Evolutionary conservation across 37 sponge, comb jelly and placozoan genomes (phyloP).

Genomic region (Bolinopsis microptera): DNA sequence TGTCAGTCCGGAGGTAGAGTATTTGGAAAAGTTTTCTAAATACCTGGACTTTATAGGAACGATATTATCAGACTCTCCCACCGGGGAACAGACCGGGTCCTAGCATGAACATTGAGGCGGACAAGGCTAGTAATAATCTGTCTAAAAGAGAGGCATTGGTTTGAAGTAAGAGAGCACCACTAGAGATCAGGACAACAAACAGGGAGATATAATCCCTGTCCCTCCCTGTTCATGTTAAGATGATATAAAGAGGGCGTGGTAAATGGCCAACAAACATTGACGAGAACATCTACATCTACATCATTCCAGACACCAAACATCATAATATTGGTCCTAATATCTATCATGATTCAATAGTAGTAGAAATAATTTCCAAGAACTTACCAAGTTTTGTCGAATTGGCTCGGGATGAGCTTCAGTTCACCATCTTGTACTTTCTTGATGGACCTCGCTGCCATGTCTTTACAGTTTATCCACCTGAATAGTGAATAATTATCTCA

Average conservation of each 20-base stretch:
- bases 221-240: too few species aligned
- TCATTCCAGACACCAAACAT: too few species aligned
- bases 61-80: conserved; percentile 10
- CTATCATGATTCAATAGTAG: too few species aligned
- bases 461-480: conserved; percentile 71
- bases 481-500: too few species aligned
- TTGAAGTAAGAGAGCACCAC: too few species aligned
- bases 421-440: conserved; percentile 86
- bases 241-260: too few species aligned
- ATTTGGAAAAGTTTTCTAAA: conserved; percentile 17
- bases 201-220: too few species aligned
- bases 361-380: too few species aligned
- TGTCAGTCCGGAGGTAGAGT: conserved; percentile 52
- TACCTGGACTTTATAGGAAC: conserved; percentile 56
- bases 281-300: too few species aligned
- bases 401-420: conserved; percentile 80
- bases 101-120: not conserved
- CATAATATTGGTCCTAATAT: too few species aligned
- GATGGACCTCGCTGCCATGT: conserved; percentile 78
- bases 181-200: too few species aligned
- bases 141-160: not conserved
- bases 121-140: not conserved
- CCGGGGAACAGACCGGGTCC: not conserved
- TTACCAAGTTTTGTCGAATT: conserved; percentile 92
- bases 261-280: too few species aligned